These are phyloP conservation scores for Brienomyrus longianalis DNA, from an alignment of 2,113 vertebrate genomes.

Conservation along the genomic window DNA sequence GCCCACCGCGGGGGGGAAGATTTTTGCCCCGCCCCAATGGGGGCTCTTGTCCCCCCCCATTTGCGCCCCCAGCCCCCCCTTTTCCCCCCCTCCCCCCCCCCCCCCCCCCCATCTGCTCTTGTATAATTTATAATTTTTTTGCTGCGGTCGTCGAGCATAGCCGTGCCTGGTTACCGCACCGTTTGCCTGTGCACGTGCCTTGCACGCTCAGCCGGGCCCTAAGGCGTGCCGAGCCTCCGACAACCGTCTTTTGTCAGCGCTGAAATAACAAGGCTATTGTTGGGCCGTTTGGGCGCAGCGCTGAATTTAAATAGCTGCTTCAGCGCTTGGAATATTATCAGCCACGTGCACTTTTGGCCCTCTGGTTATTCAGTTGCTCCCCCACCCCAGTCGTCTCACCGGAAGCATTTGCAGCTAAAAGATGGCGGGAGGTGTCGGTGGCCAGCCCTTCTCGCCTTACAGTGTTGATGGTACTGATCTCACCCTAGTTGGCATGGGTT, in stretches of 20 bases:
- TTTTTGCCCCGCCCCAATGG: no score
- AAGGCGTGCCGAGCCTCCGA: neutral
- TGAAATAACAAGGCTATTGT: neutral
- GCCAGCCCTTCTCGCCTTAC: neutral
- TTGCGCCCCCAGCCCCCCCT: neutral
- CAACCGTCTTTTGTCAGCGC: neutral
- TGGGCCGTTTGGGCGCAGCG: neutral
- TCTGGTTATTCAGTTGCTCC: neutral
- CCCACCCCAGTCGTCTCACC: neutral
- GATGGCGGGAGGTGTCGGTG: neutral
- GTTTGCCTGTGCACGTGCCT: neutral
- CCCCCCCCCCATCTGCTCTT: neutral
- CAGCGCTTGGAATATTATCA: neutral
- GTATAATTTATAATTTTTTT: neutral
- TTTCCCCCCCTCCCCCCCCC: neutral
- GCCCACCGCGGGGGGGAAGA: no score
- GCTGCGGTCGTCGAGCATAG: neutral
- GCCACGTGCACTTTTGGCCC: neutral
- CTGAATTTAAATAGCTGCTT: neutral
- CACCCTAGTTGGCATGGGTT: neutral
- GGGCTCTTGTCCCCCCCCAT: neutral
- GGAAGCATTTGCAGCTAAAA: neutral
- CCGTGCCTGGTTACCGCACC: neutral
- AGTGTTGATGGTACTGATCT: neutral
- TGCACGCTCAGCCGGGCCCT: neutral